Conservation (phyloP, 2,888 invertebrate genomes). For the Acanthosoma haemorrhoidale region DNA sequence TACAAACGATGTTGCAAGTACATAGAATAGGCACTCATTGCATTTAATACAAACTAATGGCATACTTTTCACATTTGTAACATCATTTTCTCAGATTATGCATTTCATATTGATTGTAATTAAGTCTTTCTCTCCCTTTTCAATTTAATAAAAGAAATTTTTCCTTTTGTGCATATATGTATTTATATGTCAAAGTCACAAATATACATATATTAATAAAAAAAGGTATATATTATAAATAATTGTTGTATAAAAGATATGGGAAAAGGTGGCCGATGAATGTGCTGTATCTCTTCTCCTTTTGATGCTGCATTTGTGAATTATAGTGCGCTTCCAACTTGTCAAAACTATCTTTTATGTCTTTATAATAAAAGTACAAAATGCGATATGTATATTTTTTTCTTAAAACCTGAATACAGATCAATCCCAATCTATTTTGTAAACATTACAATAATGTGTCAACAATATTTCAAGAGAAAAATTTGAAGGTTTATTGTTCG, state of each 20-base stretch:
- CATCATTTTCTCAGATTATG: constrained; percentile 9
- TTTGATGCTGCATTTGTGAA: constrained; percentile 39
- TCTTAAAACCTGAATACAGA: no score
- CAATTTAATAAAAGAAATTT: neutral
- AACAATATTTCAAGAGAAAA: no score
- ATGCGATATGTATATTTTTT: constrained; percentile 13
- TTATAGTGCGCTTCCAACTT: constrained; percentile 39
- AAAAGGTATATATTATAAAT: constrained; percentile 21
- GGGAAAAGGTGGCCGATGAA: constrained; percentile 28
- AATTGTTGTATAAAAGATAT: constrained; percentile 21
- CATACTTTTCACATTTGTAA: neutral
- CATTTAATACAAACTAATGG: constrained; percentile 18
- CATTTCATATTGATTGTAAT: constrained; percentile 11
- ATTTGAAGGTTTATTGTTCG: no score
- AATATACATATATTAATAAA: constrained; percentile 9
- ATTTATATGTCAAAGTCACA: neutral
- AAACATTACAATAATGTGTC: no score
- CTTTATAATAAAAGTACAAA: constrained; percentile 35
- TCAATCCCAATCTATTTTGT: no score
- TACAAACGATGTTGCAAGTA: neutral
- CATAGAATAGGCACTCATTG: constrained; percentile 20
- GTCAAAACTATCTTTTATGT: constrained; percentile 39
- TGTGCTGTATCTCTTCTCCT: constrained; percentile 32
- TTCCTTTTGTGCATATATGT: neutral
- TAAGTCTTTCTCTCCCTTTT: constrained; percentile 11